Conservation (phyloP, 2,113 vertebrate genomes). For the Trogon melanurus region DNA sequence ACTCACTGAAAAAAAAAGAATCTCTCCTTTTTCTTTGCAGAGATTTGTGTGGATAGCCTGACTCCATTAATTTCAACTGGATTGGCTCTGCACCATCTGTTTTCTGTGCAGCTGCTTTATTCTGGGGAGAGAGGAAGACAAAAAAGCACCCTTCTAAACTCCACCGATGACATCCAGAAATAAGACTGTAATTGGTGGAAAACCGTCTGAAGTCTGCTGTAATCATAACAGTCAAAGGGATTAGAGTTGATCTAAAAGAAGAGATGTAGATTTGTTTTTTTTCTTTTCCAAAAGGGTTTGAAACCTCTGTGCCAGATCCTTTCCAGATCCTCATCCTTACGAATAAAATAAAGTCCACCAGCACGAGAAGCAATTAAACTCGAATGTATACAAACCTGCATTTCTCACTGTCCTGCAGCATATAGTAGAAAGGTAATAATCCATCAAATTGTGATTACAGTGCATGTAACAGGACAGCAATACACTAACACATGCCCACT, state of each 20-base stretch:
- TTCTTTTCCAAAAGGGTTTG: neutral
- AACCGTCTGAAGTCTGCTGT: conserved; percentile 59
- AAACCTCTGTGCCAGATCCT: neutral
- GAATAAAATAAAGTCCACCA: neutral
- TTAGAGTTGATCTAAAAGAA: conserved; percentile 24
- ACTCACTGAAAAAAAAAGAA: neutral
- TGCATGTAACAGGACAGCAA: neutral
- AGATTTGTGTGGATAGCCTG: conserved; percentile 77
- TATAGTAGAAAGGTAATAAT: neutral
- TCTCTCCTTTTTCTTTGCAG: conserved; percentile 68
- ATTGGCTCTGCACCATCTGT: conserved; percentile 79
- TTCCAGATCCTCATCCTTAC: neutral
- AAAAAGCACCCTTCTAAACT: conserved; percentile 48
- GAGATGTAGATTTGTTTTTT: neutral
- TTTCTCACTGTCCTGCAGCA: neutral
- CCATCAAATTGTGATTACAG: neutral
- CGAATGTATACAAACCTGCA: neutral
- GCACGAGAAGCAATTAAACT: neutral
- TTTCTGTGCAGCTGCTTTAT: conserved; percentile 52
- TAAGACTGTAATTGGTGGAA: conserved; percentile 62
- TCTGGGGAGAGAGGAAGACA: conserved; percentile 1
- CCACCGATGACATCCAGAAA: conserved; percentile 57
- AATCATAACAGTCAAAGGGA: conserved; percentile 56
- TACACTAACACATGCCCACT: neutral
- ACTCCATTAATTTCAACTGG: conserved; percentile 81